Conservation (phyloP, 2,888 invertebrate species). For the Ametastegia equiseti region DNA sequence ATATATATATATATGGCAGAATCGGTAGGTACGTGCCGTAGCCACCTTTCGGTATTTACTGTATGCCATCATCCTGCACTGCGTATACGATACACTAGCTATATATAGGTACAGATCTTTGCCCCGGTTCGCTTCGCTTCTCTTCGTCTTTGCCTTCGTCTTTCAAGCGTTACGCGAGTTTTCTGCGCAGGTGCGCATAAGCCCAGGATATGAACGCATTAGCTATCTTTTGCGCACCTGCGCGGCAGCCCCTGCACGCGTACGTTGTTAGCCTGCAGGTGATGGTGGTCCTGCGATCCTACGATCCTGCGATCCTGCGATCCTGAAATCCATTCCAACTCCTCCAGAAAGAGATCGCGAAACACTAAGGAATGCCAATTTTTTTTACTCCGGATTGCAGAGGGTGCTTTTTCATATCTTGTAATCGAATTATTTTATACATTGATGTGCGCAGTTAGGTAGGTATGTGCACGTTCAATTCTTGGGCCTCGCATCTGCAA, state of each 20-base stretch:
- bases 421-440: background rate
- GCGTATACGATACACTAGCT: background rate
- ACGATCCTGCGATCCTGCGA: too few relatives aligned
- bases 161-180: conserved; percentile 13
- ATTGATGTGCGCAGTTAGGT: background rate
- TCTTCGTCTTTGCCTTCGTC: background rate
- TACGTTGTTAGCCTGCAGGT: conserved; percentile 24
- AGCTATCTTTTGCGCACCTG: conserved; percentile 21
- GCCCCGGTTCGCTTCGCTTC: conserved; percentile 17
- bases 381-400: background rate
- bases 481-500: too few relatives aligned
- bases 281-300: too few relatives aligned
- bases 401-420: background rate
- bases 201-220: background rate
- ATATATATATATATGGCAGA: conserved; percentile 4
- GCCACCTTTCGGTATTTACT: conserved; percentile 23
- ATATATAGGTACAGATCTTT: too few relatives aligned
- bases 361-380: conserved; percentile 26
- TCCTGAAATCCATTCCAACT: background rate
- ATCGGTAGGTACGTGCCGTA: conserved; percentile 31
- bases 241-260: conserved; percentile 22
- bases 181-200: background rate
- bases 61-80: too few relatives aligned
- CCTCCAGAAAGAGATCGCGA: background rate
- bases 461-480: background rate